These are phyloP conservation scores for Thelaira solivaga DNA, from an alignment of 2,888 invertebrate species.

Conservation along the genomic window DNA sequence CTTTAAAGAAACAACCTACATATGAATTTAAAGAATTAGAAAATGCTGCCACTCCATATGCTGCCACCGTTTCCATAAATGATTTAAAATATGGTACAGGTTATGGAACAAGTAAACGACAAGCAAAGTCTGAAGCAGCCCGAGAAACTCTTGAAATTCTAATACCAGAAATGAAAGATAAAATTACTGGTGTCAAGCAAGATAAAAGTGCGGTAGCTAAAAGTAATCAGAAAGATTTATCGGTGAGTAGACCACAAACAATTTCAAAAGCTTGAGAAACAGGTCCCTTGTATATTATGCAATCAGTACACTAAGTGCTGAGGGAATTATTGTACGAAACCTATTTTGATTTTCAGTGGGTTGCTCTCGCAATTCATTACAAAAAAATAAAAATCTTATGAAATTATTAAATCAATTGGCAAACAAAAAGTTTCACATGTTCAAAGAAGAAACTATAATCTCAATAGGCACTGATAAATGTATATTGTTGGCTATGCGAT, in stretches of 20 bases:
- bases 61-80: constrained; percentile 94
- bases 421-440: no score
- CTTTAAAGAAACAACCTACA: constrained; percentile 93
- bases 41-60: constrained; percentile 95
- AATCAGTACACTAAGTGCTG: no score
- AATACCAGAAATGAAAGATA: constrained; percentile 93
- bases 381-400: no score
- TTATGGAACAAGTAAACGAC: constrained; percentile 95
- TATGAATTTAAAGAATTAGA: constrained; percentile 96
- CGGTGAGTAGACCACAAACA: constrained; percentile 76
- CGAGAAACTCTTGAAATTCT: constrained; percentile 92
- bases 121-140: constrained; percentile 96
- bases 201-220: constrained; percentile 69
- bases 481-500: no score
- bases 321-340: no score
- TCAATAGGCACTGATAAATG: no score
- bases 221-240: constrained; percentile 78
- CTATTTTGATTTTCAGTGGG: no score
- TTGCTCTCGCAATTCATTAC: no score
- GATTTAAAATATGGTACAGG: constrained; percentile 96
- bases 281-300: no score
- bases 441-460: no score
- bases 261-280: no score
- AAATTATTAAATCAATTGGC: no score
- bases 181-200: constrained; percentile 81